Evolutionary conservation across 1,140 invertebrate species (phyloP), one percentile per base, ranked within the genome.

Genomic region (Apis cerana): DNA sequence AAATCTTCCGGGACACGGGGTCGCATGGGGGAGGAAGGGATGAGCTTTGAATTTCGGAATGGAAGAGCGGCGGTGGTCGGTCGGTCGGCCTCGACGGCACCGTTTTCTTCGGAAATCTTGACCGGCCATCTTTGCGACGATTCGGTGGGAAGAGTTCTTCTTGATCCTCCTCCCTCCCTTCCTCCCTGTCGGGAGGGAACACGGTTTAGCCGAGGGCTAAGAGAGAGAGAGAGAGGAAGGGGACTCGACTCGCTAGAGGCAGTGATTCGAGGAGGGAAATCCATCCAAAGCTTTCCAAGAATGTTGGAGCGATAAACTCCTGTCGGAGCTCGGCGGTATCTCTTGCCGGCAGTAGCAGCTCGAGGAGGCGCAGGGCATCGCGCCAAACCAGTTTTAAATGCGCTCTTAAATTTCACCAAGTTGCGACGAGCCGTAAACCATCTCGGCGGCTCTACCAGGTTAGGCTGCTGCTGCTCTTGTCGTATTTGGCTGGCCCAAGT

Each of bases 371-470:
- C 87, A 93, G 92, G 93, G 93, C 92, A 94, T 91, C 91, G 91
- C 92, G 92, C 92, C 93, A 94, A 94, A 94, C 93, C 92, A 93
- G 93, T 93, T 94, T 94, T 93, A 94, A 93, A 94, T 93, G 92
- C 92, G 92, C 92, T 93, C 93, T 94, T 94, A 94, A 94, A 94
- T 93, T 93, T 93, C 91, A 91, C 88, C 91, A 92, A 92, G 89
- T 92, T 92, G 90, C 92, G 91, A 93, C 92, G 92, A 93, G 91
- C 92, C 92, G 93, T 94, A 94, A 93, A 93, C 91, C 91, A 94
- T 93, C 92, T 92, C 91, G 90, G 89, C 90, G 90, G 90, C 91
- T 93, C 91, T 86, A 89, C 85, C 81, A 89, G 87, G 91, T 92
- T 92, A 92, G 90, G 90, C 89, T 89, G 90, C 88, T 89, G 90